Evolutionary conservation across 2,888 invertebrate genomes (phyloP).

Genomic region (Campoplex nolae): DNA sequence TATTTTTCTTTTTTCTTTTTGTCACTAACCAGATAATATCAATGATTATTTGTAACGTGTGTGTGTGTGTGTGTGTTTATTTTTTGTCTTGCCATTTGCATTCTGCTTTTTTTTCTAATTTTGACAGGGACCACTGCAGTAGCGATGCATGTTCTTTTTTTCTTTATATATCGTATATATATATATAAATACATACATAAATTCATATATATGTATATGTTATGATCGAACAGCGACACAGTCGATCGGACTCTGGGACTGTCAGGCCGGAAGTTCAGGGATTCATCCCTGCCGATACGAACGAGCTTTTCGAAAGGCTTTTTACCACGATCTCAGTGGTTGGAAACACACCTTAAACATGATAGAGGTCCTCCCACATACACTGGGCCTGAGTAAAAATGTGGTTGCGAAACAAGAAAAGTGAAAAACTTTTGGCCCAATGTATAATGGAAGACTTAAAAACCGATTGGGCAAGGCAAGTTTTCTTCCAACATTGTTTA

Average conservation of each 20-base stretch:
- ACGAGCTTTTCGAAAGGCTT: neutral
- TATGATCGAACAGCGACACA: neutral
- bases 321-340: neutral
- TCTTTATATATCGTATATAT: neutral
- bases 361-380: neutral
- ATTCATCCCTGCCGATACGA: neutral
- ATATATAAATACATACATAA: neutral
- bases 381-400: neutral
- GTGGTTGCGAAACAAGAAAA: neutral
- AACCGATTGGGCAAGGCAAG: neutral
- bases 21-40: conserved; percentile 67
- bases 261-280: conserved; percentile 4
- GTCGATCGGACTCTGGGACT: neutral
- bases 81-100: conserved; percentile 21
- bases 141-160: conserved; percentile 45
- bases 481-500: neutral
- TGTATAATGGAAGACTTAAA: conserved; percentile 4
- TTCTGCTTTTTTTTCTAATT: conserved; percentile 40
- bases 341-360: neutral
- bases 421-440: conserved; percentile 4
- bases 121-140: conserved; percentile 44
- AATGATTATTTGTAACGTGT: conserved; percentile 68
- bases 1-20: conserved; percentile 38
- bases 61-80: neutral
- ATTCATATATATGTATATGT: conserved; percentile 12